Percentiles rank a stretch among this genome's conserved stretches.
Evolutionary conservation across 2,113 vertebrate species (phyloP).

Genomic region (Thunnus maccoyii): DNA sequence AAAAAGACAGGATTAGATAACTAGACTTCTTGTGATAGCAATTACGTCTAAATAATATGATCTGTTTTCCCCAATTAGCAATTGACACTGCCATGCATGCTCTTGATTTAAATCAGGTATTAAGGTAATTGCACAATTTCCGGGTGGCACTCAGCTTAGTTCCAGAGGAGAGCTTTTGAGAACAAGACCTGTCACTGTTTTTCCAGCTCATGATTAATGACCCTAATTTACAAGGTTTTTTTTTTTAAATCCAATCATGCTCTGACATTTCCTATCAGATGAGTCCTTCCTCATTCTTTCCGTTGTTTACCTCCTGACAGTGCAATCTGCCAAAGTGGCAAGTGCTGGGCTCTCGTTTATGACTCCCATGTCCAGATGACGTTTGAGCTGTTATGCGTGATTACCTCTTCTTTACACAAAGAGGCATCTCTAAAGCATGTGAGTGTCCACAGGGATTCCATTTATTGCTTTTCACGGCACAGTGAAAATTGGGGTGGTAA

Average conservation of each 20-base stretch:
- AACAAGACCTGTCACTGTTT: conserved; percentile 74
- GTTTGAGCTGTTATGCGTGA: conserved; percentile 70
- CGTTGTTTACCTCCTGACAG: conserved; percentile 81
- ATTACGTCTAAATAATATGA: conserved; percentile 58
- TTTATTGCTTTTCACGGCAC: conserved; percentile 61
- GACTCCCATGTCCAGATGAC: conserved; percentile 66
- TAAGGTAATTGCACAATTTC: conserved; percentile 81
- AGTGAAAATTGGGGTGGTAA: conserved; percentile 49
- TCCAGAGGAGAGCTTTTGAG: conserved; percentile 72
- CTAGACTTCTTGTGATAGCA: conserved; percentile 48
- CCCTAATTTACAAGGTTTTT: conserved; percentile 81
- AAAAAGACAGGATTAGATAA: conserved; percentile 55
- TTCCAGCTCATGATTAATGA: conserved; percentile 83
- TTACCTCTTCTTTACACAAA: conserved; percentile 65
- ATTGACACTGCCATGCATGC: conserved; percentile 62
- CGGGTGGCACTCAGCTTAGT: conserved; percentile 69
- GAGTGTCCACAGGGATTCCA: conserved; percentile 51
- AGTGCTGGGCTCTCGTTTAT: conserved; percentile 56
- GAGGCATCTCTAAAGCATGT: conserved; percentile 49
- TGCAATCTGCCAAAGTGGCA: conserved; percentile 67
- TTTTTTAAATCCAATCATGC: conserved; percentile 82
- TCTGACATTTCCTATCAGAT: conserved; percentile 83
- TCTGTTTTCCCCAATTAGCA: conserved; percentile 66
- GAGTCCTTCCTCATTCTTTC: conserved; percentile 70
- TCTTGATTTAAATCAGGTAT: conserved; percentile 72